Conservation (phyloP, 2,888 invertebrate genomes). For the Papilio gigon region DNA sequence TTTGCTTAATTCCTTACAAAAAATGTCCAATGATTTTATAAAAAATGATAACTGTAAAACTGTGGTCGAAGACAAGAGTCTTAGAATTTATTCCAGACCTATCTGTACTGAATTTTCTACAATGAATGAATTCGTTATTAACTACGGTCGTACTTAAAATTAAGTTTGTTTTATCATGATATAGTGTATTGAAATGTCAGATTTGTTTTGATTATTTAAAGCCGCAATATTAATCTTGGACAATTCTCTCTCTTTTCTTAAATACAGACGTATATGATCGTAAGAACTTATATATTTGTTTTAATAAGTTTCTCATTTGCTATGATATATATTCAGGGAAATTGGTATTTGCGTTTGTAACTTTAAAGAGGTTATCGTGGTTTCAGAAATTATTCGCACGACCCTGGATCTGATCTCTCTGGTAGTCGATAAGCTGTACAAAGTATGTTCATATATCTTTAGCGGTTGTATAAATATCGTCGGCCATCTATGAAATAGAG, state of each 20-base stretch:
- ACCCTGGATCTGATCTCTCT: conserved; percentile 39
- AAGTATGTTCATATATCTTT: conserved; percentile 36
- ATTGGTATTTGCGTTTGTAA: conserved; percentile 12
- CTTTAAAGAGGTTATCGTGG: conserved; percentile 29
- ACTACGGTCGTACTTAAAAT: no score
- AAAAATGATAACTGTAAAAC: background rate
- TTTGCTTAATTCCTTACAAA: background rate
- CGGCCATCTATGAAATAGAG: conserved; percentile 35
- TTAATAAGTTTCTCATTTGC: conserved; percentile 9
- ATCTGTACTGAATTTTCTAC: no score
- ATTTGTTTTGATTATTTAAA: no score
- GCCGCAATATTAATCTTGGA: background rate
- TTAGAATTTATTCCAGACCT: background rate
- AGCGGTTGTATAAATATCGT: conserved; percentile 30
- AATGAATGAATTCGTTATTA: no score
- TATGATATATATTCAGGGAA: conserved; percentile 14
- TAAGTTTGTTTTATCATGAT: no score
- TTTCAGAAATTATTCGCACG: conserved; percentile 37
- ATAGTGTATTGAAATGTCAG: no score
- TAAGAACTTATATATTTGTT: background rate
- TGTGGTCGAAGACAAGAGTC: background rate
- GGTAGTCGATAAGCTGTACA: conserved; percentile 24
- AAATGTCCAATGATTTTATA: background rate
- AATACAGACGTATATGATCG: background rate
- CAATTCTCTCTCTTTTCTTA: background rate